phyloP scores from a whole-genome alignment of 2,113 vertebrate species.

The Gambusia holbrooki region DNA sequence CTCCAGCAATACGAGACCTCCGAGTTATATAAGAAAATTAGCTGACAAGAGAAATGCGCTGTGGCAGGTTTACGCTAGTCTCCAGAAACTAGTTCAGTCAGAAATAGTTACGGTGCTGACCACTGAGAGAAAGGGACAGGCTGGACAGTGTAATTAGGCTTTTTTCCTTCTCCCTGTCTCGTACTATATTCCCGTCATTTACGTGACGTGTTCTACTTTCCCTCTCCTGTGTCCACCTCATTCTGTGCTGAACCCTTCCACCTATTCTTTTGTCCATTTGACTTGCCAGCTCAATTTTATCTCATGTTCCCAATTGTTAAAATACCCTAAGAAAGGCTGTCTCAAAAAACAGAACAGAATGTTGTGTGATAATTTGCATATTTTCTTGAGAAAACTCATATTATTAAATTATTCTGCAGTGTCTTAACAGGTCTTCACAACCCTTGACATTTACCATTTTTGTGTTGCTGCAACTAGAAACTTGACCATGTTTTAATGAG shows the following conservation, averaged over 20 bases:
- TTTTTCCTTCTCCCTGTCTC: conserved; percentile 29
- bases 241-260: conserved; percentile 12
- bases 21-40: conserved; percentile 25
- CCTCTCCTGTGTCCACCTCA: conserved; percentile 5
- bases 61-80: conserved; percentile 30
- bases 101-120: conserved; percentile 53
- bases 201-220: conserved; percentile 13
- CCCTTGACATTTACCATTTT: not conserved
- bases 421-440: not conserved
- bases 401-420: conserved; percentile 23
- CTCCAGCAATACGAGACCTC: conserved; percentile 20
- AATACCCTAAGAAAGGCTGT: conserved; percentile 35
- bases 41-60: conserved; percentile 32
- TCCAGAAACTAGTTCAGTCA: conserved; percentile 47
- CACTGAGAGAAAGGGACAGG: conserved; percentile 42
- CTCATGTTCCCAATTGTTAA: conserved; percentile 15
- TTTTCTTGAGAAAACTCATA: conserved; percentile 40
- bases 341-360: conserved; percentile 20
- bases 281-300: conserved; percentile 7
- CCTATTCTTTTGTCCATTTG: conserved; percentile 18
- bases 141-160: conserved; percentile 39
- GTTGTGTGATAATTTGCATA: conserved; percentile 29
- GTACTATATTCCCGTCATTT: conserved; percentile 31
- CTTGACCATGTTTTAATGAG: not conserved
- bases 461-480: not conserved